These are phyloP conservation scores for Cryptus armator DNA, from an alignment of 2,888 invertebrate species.

Conservation along the genomic window DNA sequence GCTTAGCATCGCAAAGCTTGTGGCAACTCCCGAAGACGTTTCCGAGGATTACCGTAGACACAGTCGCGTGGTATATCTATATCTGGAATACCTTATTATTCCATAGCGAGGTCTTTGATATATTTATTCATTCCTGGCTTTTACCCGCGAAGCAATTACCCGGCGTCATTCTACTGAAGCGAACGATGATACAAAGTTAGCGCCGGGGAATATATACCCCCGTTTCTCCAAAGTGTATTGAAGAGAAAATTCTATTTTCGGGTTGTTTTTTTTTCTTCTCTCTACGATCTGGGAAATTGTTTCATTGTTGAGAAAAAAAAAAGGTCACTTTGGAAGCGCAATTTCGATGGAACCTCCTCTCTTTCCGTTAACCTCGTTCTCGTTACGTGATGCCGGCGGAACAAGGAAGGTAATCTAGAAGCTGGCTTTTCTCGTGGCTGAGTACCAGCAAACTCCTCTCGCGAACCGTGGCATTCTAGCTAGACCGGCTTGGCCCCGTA, in stretches of 20 bases:
- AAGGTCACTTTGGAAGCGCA: constrained; percentile 29
- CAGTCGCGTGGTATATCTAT: constrained; percentile 45
- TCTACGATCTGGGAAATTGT: constrained; percentile 44
- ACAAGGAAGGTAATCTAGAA: constrained; percentile 31
- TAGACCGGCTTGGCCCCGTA: constrained; percentile 3
- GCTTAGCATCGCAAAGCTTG: constrained; percentile 74
- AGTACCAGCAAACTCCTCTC: constrained; percentile 25
- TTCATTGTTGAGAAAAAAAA: constrained; percentile 36
- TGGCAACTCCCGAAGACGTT: constrained; percentile 68
- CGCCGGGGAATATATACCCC: neutral
- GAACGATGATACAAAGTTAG: constrained; percentile 23
- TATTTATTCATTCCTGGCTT: constrained; percentile 56
- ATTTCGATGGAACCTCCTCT: constrained; percentile 52
- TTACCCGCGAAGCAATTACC: constrained; percentile 55
- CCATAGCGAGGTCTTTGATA: constrained; percentile 32
- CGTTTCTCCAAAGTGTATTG: constrained; percentile 15
- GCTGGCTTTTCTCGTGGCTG: constrained; percentile 20
- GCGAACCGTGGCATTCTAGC: constrained; percentile 31
- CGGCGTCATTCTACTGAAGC: neutral
- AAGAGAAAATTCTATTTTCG: constrained; percentile 23
- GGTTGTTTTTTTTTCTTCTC: constrained; percentile 5
- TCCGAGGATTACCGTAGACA: constrained; percentile 71
- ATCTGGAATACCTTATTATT: constrained; percentile 31
- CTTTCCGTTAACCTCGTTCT: constrained; percentile 61
- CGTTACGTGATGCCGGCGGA: constrained; percentile 52